These are phyloP conservation scores for Coendou prehensilis DNA, from an alignment of 2,797 vertebrate genomes.

Conservation along the genomic window DNA sequence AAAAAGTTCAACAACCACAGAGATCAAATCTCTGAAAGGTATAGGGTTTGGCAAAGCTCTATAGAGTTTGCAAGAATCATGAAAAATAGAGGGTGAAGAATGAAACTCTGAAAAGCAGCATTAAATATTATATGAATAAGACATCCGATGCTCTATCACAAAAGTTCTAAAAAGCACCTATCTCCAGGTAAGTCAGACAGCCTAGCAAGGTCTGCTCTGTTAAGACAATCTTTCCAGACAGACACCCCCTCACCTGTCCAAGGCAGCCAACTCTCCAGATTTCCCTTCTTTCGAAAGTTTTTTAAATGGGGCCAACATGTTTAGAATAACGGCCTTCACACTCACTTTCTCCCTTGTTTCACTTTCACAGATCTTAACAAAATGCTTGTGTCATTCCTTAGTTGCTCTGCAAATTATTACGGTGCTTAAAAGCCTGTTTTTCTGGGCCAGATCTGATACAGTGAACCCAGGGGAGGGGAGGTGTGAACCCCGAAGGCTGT, in stretches of 20 bases:
- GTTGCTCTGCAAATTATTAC: neutral
- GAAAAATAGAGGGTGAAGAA: neutral
- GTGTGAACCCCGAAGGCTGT: neutral
- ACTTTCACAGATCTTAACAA: constrained; percentile 53
- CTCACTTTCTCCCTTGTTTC: neutral
- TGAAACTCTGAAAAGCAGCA: neutral
- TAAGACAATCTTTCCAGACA: neutral
- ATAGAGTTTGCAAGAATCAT: neutral
- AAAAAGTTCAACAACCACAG: neutral
- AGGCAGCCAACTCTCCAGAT: neutral
- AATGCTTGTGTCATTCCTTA: neutral
- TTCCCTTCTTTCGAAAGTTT: neutral
- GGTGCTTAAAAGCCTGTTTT: neutral
- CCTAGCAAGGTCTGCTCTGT: neutral
- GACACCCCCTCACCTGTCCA: neutral
- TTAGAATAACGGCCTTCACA: neutral
- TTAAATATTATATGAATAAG: neutral
- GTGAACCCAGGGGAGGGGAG: neutral
- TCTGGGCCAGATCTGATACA: constrained; percentile 15
- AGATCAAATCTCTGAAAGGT: neutral
- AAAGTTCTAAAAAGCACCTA: neutral
- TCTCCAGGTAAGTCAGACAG: neutral
- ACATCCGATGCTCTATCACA: neutral
- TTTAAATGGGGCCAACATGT: neutral
- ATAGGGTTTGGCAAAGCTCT: neutral